These are phyloP conservation scores for Brachirus orientalis DNA, from an alignment of 2,113 vertebrate genomes.

Conservation along the genomic window DNA sequence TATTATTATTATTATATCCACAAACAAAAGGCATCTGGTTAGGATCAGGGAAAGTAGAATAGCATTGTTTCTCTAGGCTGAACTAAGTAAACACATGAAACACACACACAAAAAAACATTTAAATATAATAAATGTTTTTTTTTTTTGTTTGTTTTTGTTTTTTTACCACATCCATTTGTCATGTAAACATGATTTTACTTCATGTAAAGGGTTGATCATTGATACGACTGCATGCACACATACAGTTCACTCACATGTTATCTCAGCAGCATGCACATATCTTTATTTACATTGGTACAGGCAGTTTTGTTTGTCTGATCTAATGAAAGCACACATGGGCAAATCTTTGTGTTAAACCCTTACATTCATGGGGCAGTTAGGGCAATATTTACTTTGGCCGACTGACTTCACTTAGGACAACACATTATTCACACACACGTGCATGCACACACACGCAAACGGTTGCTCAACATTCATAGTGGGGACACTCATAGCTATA, in stretches of 20 bases:
- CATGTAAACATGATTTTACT: neutral
- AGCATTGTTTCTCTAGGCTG: too few species aligned
- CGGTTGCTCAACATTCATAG: neutral
- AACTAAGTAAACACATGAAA: too few species aligned
- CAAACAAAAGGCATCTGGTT: too few species aligned
- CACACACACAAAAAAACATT: too few species aligned
- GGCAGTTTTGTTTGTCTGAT: constrained; percentile 33
- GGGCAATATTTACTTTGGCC: constrained; percentile 29
- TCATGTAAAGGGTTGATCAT: neutral
- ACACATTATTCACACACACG: neutral
- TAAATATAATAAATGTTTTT: too few species aligned
- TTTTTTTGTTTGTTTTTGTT: constrained; percentile 6
- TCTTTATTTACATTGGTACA: constrained; percentile 32
- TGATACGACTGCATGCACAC: constrained; percentile 2
- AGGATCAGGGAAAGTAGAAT: too few species aligned
- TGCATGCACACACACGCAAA: neutral
- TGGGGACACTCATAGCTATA: too few species aligned
- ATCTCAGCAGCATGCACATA: constrained; percentile 11
- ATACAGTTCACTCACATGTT: neutral
- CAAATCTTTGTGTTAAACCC: constrained; percentile 24
- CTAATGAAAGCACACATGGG: constrained; percentile 19
- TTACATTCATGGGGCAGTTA: constrained; percentile 9
- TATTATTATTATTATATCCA: too few species aligned
- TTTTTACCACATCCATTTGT: too few species aligned
- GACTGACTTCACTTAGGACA: constrained; percentile 9